Percentiles rank a stretch among this genome's conserved stretches.
These are phyloP conservation scores for Tenebrio molitor DNA, from an alignment of 1,140 invertebrate species.

Conservation along the genomic window DNA sequence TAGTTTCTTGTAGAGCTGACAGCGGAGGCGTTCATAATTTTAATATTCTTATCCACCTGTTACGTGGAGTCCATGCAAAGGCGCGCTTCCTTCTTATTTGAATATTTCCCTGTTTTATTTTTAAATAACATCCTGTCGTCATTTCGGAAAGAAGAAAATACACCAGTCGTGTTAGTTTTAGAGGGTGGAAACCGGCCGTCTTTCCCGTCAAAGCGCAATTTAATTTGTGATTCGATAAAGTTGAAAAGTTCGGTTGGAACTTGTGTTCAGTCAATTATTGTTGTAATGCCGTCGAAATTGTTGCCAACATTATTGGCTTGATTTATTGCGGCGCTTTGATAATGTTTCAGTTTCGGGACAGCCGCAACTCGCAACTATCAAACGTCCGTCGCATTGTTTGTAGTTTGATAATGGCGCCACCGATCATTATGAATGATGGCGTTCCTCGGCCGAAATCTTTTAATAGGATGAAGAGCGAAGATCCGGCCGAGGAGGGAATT, in stretches of 20 bases:
- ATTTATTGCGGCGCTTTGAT: slow-evolving; percentile 5
- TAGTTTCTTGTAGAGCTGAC: too few species aligned
- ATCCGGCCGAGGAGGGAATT: not conserved
- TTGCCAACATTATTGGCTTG: slow-evolving; percentile 22
- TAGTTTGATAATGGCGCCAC: slow-evolving; percentile 1
- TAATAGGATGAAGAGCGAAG: not conserved
- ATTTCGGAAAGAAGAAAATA: not conserved
- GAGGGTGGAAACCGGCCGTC: too few species aligned
- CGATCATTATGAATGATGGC: slow-evolving; percentile 9
- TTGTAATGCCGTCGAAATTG: slow-evolving; percentile 14
- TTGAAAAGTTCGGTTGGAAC: slow-evolving; percentile 5
- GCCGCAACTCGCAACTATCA: slow-evolving; percentile 24
- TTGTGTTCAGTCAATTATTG: slow-evolving; percentile 1
- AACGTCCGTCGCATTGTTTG: slow-evolving; percentile 10
- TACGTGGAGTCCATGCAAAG: slow-evolving; percentile 13
- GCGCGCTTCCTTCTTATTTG: slow-evolving; percentile 4
- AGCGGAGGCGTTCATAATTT: not conserved
- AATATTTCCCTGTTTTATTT: slow-evolving; percentile 11
- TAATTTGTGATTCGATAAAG: slow-evolving; percentile 26
- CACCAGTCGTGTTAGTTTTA: not conserved
- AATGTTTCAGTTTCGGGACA: slow-evolving; percentile 25
- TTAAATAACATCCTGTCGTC: not conserved
- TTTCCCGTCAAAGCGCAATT: not conserved
- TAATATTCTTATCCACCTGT: slow-evolving; percentile 22
- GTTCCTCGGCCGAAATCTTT: not conserved